Evolutionary conservation across 2,113 vertebrate species (phyloP).

Genomic region (Centrocercus urophasianus): DNA sequence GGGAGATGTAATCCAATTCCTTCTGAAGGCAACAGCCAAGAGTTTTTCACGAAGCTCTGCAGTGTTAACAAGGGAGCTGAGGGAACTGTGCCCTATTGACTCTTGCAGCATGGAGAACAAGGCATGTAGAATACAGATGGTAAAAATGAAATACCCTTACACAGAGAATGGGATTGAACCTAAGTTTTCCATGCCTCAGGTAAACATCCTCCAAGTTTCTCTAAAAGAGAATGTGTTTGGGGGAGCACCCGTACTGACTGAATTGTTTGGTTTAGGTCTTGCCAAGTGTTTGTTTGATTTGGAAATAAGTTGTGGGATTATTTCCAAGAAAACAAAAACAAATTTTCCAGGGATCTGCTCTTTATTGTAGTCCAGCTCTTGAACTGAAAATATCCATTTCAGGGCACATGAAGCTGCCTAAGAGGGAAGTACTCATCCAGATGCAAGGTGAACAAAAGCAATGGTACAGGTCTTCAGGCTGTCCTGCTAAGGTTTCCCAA

Average conservation of each 20-base stretch:
- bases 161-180: neutral
- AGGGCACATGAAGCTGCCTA: neutral
- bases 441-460: neutral
- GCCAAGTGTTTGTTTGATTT: slow-evolving; percentile 39
- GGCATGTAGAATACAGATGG: neutral
- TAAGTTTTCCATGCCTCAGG: neutral
- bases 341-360: neutral
- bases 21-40: neutral
- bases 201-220: neutral
- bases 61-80: neutral
- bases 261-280: slow-evolving; percentile 3
- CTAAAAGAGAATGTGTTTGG: neutral
- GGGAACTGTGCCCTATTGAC: neutral
- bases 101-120: neutral
- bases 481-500: neutral
- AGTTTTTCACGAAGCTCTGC: neutral
- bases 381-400: neutral
- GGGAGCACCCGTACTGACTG: neutral
- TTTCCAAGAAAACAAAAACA: slow-evolving; percentile 3
- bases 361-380: slow-evolving; percentile 8
- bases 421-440: neutral
- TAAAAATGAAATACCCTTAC: neutral
- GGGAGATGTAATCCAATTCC: neutral
- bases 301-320: neutral
- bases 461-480: neutral